Base-by-base conservation (phyloP, 2,888 invertebrate species). In the Tineola bisselliella region DNA sequence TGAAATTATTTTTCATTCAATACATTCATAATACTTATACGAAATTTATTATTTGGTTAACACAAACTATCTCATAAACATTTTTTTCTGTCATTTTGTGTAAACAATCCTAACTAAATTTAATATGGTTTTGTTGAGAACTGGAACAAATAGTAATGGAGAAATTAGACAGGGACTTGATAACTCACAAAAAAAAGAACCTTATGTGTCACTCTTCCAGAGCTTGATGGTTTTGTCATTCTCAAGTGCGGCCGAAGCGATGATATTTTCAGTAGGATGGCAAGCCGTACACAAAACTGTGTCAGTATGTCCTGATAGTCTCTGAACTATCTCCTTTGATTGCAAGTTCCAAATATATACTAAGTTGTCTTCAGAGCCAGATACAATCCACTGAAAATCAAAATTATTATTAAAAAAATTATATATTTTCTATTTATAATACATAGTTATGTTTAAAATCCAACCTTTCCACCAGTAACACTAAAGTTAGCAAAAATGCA, bases 401-500 rank as follows among this genome's bases (percentile, higher is more conserved):
- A n/a, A 38, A 38, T 12, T 38, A 38, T 5, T 5, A 15, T 44
- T 13, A 44, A 8, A 4, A 25, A 25, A 4, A 25, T 25, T 25
- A n/a, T n/a, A n/a, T n/a, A n/a, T n/a, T n/a, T n/a, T n/a, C n/a
- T n/a, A n/a, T n/a, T n/a, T n/a, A n/a, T n/a, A n/a, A 25, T 25
- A 25, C 2, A 25, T 25, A 25, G 6, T 25, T 25, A 6, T 25
- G 4, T 25, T 2, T 19, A n/a, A 58, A 31, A 12, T 15, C 77
- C 72, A 77, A 95, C 96, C 91, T 99, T 99, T 75, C 99, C 99
- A 62, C 99, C 99, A 13, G 99, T 99, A 8, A 99, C 99, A 38
- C 99, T 99, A 81, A 99, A 99, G 83, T 99, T 99, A 58, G 99
- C 99, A 79, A 99, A 99, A 79, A 99, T 97, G 79, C 99, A 99